Percentiles rank a stretch among this genome's conserved stretches.
Conservation (phyloP, 2,888 invertebrate species). For the Luperina nickerlii region DNA sequence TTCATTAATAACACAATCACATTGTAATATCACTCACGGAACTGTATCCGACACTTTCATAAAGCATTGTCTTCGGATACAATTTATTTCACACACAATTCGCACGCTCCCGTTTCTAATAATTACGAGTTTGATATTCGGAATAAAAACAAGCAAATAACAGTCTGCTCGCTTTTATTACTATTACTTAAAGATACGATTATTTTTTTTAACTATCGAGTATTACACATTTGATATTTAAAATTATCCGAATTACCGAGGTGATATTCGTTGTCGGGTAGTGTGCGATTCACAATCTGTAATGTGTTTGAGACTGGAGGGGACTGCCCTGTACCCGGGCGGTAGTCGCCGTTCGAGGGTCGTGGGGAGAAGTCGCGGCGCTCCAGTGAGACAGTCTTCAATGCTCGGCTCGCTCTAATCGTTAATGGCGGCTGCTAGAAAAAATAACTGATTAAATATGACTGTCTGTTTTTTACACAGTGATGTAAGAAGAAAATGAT, state of each 20-base stretch:
- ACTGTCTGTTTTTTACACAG: background rate
- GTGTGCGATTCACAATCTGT: conserved; percentile 73
- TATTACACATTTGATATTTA: conserved; percentile 60
- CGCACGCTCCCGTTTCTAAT: conserved; percentile 78
- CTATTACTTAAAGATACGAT: conserved; percentile 53
- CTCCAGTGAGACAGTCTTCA: conserved; percentile 80
- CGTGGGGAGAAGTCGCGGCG: conserved; percentile 60
- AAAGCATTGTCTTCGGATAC: conserved; percentile 84
- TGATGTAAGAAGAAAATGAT: conserved; percentile 48
- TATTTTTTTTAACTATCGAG: conserved; percentile 60
- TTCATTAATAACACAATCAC: conserved; percentile 89
- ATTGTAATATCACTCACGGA: conserved; percentile 89
- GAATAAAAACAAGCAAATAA: conserved; percentile 81
- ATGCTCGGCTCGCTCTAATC: conserved; percentile 80
- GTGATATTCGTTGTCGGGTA: conserved; percentile 64
- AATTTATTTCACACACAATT: conserved; percentile 78
- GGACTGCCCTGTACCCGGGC: conserved; percentile 58
- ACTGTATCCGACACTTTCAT: conserved; percentile 81
- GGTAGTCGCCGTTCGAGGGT: conserved; percentile 44
- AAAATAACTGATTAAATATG: conserved; percentile 33
- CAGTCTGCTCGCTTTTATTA: conserved; percentile 80
- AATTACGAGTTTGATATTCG: conserved; percentile 78
- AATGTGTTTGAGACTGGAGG: conserved; percentile 70
- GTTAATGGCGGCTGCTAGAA: conserved; percentile 88
- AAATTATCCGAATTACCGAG: conserved; percentile 51